Evolutionary conservation across 2,888 invertebrate species (phyloP), one percentile per base, ranked within the genome.

Genomic region (Hydraecia micacea): DNA sequence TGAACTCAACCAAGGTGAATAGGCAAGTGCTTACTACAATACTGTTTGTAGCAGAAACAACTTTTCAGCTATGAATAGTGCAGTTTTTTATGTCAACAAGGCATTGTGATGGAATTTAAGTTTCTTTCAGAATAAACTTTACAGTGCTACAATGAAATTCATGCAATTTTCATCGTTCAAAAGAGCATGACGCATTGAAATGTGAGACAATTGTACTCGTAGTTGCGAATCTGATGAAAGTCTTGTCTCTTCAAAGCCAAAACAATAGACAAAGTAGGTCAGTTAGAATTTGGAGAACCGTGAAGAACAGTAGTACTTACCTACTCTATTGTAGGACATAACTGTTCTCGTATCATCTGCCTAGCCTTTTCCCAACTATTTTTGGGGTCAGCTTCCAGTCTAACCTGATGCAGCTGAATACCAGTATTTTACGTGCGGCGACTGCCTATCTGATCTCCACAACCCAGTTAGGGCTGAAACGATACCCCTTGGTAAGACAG

Each of bases 251-350:
- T 68, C 73, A 77, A 76, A 80, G 62, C 62, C 65, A 46, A 81
- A 74, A 82, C 78, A 85, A 85, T 75, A 68, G 79, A 32, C 46
- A 60, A 79, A 80, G 65, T 75, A 79, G 86, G 82, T 86, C 80
- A 80, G 58, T 79, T 76, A 77, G 49, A 42, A 81, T 69, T 77
- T 66, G 73, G 28, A 72, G 77, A 49, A 69, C 9, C 39, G n/a
- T 32, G 36, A 82, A 68, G 42, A 66, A 69, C 74, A 36, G 70
- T 82, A 73, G 66, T 79, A 32, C 1, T 1, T 32, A 81, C 9
- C 15, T 62, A 71, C 28, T 28, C 7, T 75, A 42, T 25, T 49
- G 11, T 62, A 25, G 46, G 15, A 25, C 21, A 62, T 36, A 25
- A 28, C 28, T 62, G n/a, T 13, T 49, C 8, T 73, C 21, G 8